These are phyloP conservation scores for Caenorhabditis sp. DNA, from an alignment of 2,888 invertebrate genomes.

Conservation along the genomic window DNA sequence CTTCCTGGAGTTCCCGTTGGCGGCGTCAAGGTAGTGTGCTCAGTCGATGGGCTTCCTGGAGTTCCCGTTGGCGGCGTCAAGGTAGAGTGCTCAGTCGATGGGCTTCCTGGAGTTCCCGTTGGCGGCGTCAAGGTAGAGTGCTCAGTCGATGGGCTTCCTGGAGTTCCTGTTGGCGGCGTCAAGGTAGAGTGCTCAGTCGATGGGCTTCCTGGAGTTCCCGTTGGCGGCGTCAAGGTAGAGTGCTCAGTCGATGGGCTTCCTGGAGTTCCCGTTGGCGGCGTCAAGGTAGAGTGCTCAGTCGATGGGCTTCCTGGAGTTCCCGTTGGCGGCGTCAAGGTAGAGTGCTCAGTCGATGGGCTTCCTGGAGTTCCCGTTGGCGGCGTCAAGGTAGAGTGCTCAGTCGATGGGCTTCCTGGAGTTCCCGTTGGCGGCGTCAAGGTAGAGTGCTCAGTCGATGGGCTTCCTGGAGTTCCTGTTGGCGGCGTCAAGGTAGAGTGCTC, in stretches of 20 bases:
- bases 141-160: no score
- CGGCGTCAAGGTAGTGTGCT: no score
- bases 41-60: no score
- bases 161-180: no score
- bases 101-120: no score
- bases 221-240: not conserved
- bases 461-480: not conserved
- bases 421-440: constrained; percentile 2
- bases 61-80: no score
- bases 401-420: not conserved
- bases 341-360: not conserved
- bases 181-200: no score
- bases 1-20: no score
- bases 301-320: not conserved
- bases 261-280: constrained; percentile 1
- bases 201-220: not conserved
- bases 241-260: not conserved
- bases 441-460: not conserved
- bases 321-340: not conserved
- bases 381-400: not conserved
- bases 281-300: not conserved
- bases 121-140: no score
- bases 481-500: not conserved
- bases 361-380: constrained; percentile 1
- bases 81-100: no score